These are phyloP conservation scores for Cyprinus carpio DNA, from an alignment of 2,113 vertebrate species.

Conservation along the genomic window DNA sequence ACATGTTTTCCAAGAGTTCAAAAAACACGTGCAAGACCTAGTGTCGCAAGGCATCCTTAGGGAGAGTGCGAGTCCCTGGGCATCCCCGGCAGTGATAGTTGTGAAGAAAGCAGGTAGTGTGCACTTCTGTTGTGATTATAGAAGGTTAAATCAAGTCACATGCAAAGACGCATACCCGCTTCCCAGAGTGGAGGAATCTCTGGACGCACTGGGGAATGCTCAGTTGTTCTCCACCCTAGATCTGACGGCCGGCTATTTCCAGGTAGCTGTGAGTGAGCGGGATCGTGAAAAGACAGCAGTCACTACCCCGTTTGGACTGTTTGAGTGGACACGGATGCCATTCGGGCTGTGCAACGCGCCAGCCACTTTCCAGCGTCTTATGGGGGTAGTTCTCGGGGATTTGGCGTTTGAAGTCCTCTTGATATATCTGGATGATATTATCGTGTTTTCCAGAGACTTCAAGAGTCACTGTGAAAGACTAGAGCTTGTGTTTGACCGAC, in stretches of 20 bases:
- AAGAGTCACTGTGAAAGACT: not conserved
- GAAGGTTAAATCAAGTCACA: too few relatives aligned
- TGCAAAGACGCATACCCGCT: too few relatives aligned
- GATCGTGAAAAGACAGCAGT: conserved; percentile 19
- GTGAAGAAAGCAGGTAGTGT: too few relatives aligned
- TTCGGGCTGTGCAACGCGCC: too few relatives aligned
- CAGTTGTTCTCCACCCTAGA: conserved; percentile 29
- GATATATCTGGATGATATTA: conserved; percentile 38
- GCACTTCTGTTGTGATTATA: too few relatives aligned
- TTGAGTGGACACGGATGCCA: conserved; percentile 7
- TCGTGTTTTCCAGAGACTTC: conserved; percentile 17
- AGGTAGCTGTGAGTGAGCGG: conserved; percentile 14
- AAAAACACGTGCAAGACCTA: too few relatives aligned
- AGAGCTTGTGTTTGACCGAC: not conserved
- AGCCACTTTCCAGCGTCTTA: conserved; percentile 11
- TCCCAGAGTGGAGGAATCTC: too few relatives aligned
- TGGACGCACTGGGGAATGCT: conserved; percentile 24
- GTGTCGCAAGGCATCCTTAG: too few relatives aligned
- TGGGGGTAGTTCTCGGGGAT: conserved; percentile 34
- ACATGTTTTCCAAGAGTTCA: too few relatives aligned
- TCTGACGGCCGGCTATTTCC: conserved; percentile 14
- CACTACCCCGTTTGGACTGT: conserved; percentile 21
- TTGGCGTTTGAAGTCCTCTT: not conserved
- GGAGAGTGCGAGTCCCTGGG: too few relatives aligned
- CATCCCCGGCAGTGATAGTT: too few relatives aligned